phyloP scores from a whole-genome alignment of 1,140 invertebrate species.

The Antheraea pernyi region DNA sequence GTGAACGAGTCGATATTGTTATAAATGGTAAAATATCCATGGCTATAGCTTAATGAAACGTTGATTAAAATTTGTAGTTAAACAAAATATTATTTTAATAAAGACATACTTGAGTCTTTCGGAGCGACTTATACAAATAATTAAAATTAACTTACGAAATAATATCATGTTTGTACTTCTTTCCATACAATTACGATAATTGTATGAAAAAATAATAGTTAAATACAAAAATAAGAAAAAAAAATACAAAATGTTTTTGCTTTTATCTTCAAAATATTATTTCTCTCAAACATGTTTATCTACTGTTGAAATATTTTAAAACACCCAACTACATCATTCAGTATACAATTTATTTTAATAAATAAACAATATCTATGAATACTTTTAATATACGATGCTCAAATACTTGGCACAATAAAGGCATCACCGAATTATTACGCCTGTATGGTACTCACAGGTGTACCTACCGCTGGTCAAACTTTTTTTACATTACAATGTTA shows the following conservation, averaged over 20 bases:
- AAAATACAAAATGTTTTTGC: neutral
- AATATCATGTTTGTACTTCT: conserved; percentile 70
- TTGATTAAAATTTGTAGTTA: conserved; percentile 77
- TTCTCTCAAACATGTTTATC: conserved; percentile 20
- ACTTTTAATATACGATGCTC: neutral
- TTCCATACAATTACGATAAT: conserved; percentile 58
- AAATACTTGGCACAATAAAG: neutral
- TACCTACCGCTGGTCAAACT: conserved; percentile 24
- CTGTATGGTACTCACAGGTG: neutral
- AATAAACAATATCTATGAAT: neutral
- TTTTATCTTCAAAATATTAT: neutral
- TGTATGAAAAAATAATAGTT: conserved; percentile 57
- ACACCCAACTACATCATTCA: neutral
- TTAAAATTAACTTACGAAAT: conserved; percentile 58
- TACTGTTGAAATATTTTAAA: neutral
- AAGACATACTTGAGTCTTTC: conserved; percentile 70
- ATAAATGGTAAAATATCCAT: conserved; percentile 77
- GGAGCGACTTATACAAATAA: conserved; percentile 72
- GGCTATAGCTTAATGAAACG: conserved; percentile 78
- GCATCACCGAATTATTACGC: neutral
- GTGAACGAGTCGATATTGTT: conserved; percentile 78
- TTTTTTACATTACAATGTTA: conserved; percentile 1
- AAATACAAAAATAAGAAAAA: conserved; percentile 13
- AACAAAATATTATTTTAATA: conserved; percentile 76
- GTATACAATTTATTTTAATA: neutral